Percentiles rank a stretch among this genome's conserved stretches.
Evolutionary conservation across 2,888 invertebrate species (phyloP).

Genomic region (Mamestra brassicae): DNA sequence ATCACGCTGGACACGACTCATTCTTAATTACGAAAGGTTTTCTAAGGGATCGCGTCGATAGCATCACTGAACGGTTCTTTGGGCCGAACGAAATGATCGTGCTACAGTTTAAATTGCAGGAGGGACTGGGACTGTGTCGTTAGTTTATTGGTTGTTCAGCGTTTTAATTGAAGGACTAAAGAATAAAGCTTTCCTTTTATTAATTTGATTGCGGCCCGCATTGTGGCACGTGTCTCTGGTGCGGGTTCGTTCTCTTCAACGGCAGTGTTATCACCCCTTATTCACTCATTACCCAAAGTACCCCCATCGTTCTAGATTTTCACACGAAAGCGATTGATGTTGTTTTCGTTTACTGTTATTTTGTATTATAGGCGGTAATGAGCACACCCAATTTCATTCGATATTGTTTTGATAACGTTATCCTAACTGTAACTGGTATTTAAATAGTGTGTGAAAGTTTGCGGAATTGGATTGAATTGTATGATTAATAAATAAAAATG

Average conservation of each 20-base stretch:
- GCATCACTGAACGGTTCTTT: conserved; percentile 47
- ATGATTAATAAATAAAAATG: not conserved
- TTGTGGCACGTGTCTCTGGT: conserved; percentile 78
- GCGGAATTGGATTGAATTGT: conserved; percentile 1
- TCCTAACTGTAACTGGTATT: conserved; percentile 12
- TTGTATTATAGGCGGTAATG: conserved; percentile 37
- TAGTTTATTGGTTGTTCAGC: conserved; percentile 43
- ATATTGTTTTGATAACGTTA: conserved; percentile 39
- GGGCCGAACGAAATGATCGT: conserved; percentile 39
- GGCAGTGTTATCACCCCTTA: conserved; percentile 80
- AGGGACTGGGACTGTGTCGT: not conserved
- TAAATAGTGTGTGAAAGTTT: conserved; percentile 7
- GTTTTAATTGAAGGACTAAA: conserved; percentile 53
- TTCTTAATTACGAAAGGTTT: conserved; percentile 62
- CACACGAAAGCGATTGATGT: conserved; percentile 77
- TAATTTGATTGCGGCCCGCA: conserved; percentile 65
- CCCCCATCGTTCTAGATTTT: conserved; percentile 86
- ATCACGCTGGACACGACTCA: conserved; percentile 52
- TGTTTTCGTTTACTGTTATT: conserved; percentile 54
- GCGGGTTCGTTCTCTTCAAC: conserved; percentile 68
- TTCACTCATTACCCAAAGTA: conserved; percentile 74
- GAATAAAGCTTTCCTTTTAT: conserved; percentile 60
- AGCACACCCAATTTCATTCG: conserved; percentile 34
- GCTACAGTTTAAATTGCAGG: conserved; percentile 32
- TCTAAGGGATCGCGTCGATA: conserved; percentile 45